phyloP scores from a whole-genome alignment of 2,113 vertebrate species.

The Centropristis striata region DNA sequence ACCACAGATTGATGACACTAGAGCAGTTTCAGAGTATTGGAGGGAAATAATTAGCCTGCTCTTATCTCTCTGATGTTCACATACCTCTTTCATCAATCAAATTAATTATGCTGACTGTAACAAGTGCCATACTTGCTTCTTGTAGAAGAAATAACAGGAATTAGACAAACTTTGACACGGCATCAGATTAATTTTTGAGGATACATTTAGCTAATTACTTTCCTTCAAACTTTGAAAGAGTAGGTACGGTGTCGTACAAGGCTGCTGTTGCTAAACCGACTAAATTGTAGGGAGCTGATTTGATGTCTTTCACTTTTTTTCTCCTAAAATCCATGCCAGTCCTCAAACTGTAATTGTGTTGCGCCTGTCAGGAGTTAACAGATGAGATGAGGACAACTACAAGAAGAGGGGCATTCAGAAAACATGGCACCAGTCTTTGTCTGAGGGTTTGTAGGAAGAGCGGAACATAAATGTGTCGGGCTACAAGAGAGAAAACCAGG shows the following conservation, averaged over 20 bases:
- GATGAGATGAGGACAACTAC: slow-evolving; percentile 43
- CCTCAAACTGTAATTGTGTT: slow-evolving; percentile 36
- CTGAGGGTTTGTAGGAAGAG: slow-evolving; percentile 14
- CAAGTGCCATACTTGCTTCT: slow-evolving; percentile 1
- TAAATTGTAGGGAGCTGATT: slow-evolving; percentile 16
- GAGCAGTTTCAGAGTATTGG: background rate
- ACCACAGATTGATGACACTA: background rate
- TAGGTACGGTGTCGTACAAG: background rate
- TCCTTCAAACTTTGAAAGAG: slow-evolving; percentile 15
- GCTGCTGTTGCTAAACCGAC: slow-evolving; percentile 13
- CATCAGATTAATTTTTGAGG: slow-evolving; percentile 26
- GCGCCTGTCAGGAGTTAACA: slow-evolving; percentile 31
- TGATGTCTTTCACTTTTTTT: slow-evolving; percentile 25
- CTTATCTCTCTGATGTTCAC: slow-evolving; percentile 1
- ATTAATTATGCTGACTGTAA: slow-evolving; percentile 52
- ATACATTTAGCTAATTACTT: slow-evolving; percentile 54
- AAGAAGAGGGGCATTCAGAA: slow-evolving; percentile 26
- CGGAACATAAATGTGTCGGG: slow-evolving; percentile 26
- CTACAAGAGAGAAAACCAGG: slow-evolving; percentile 27
- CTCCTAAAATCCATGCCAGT: slow-evolving; percentile 12
- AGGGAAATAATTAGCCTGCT: background rate
- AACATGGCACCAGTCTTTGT: slow-evolving; percentile 59
- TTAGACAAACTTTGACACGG: slow-evolving; percentile 37
- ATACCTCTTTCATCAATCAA: slow-evolving; percentile 42
- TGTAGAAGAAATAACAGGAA: slow-evolving; percentile 31